Percentiles rank a stretch among this genome's conserved stretches.
Conservation (phyloP, 2,888 invertebrate genomes). For the Sphaeridia pumilis region DNA sequence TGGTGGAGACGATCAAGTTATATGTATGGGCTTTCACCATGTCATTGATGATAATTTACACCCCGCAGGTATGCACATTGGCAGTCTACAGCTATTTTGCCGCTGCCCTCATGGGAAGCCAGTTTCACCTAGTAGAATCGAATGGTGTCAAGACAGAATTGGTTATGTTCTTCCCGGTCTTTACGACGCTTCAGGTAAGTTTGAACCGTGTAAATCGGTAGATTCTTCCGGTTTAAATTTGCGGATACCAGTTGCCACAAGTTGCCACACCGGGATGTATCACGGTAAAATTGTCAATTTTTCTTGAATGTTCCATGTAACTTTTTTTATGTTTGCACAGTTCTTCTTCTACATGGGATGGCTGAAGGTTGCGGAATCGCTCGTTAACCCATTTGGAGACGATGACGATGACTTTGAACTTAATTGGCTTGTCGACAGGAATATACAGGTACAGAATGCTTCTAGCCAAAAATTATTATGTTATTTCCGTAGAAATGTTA, state of each 20-base stretch:
- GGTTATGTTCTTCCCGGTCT: constrained; percentile 80
- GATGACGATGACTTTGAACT: constrained; percentile 84
- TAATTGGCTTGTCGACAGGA: constrained; percentile 86
- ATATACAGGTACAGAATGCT: constrained; percentile 71
- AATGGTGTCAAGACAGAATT: constrained; percentile 41
- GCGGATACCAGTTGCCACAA: no score
- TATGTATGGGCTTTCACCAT: no score
- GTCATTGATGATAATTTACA: no score
- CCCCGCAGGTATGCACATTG: constrained; percentile 76
- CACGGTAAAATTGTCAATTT: no score
- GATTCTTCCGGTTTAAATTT: no score
- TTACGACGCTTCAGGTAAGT: constrained; percentile 76
- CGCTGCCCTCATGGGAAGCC: constrained; percentile 75
- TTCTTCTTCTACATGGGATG: constrained; percentile 58
- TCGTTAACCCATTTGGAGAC: constrained; percentile 81
- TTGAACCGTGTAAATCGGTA: constrained; percentile 38
- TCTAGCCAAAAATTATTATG: no score
- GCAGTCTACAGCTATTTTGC: constrained; percentile 86
- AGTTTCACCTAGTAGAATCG: constrained; percentile 65
- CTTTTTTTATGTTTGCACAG: constrained; percentile 38
- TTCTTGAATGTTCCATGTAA: neutral
- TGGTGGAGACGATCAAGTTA: no score
- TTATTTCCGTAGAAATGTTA: no score
- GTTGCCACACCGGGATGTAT: no score
- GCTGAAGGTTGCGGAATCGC: constrained; percentile 80